These are phyloP conservation scores for Periphyllus acericola DNA, from an alignment of 2,888 invertebrate genomes.

Conservation along the genomic window DNA sequence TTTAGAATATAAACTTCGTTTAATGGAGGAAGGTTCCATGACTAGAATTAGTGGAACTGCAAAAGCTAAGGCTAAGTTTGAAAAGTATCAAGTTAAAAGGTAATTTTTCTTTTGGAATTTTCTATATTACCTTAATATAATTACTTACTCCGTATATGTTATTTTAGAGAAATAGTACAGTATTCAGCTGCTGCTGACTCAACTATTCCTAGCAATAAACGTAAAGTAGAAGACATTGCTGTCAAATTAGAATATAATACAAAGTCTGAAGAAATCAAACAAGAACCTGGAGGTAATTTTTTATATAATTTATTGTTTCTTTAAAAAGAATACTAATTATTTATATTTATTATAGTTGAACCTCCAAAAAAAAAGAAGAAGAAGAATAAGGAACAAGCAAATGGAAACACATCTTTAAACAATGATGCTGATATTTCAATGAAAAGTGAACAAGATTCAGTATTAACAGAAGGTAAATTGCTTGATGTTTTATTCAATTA, in stretches of 20 bases:
- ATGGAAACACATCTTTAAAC: slow-evolving; percentile 64
- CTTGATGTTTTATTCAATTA: no score
- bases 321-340: neutral
- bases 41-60: slow-evolving; percentile 87
- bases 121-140: neutral
- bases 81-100: slow-evolving; percentile 90
- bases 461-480: slow-evolving; percentile 30
- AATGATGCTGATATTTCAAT: slow-evolving; percentile 27
- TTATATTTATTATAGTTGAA: slow-evolving; percentile 63
- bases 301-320: neutral
- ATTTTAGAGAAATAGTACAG: slow-evolving; percentile 79
- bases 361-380: slow-evolving; percentile 66
- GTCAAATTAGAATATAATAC: slow-evolving; percentile 67
- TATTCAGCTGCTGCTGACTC: slow-evolving; percentile 85
- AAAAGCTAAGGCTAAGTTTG: slow-evolving; percentile 88
- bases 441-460: slow-evolving; percentile 53
- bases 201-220: slow-evolving; percentile 76
- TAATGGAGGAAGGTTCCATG: slow-evolving; percentile 87
- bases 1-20: slow-evolving; percentile 80
- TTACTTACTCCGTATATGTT: slow-evolving; percentile 54
- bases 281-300: slow-evolving; percentile 37
- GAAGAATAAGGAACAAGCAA: slow-evolving; percentile 69
- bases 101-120: slow-evolving; percentile 65
- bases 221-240: slow-evolving; percentile 71
- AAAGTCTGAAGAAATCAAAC: slow-evolving; percentile 63